phyloP scores from a whole-genome alignment of 1,140 invertebrate genomes.

The Octopus bimaculoides region DNA sequence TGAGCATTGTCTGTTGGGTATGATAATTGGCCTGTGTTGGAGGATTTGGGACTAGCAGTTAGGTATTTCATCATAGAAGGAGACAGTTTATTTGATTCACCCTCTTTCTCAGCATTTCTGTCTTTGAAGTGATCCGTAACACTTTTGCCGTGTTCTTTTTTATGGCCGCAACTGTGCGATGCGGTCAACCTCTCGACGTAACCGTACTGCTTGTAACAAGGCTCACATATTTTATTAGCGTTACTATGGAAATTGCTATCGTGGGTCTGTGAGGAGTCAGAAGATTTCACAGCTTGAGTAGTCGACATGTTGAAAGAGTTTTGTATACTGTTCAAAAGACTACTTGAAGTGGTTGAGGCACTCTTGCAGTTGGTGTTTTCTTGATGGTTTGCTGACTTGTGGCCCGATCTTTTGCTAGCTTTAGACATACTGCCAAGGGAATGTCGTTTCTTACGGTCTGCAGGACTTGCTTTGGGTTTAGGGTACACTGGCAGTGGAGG shows the following conservation, averaged over 20 bases:
- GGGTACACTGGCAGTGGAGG: not conserved
- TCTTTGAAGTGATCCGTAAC: not conserved
- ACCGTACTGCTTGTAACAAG: not conserved
- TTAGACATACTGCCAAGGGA: not conserved
- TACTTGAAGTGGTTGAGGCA: too few species aligned
- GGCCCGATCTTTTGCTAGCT: not conserved
- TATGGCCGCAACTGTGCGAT: not conserved
- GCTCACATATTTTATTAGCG: not conserved
- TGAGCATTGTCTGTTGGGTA: not conserved
- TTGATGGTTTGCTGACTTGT: too few species aligned
- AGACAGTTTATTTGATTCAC: not conserved
- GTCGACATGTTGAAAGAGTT: too few species aligned
- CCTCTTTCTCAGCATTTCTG: not conserved
- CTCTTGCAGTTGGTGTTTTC: too few species aligned
- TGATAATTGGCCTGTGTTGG: not conserved
- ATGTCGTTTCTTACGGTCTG: not conserved
- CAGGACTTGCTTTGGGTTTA: not conserved
- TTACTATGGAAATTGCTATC: too few species aligned
- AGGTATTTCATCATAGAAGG: conserved; percentile 4
- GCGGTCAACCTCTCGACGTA: not conserved
- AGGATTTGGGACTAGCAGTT: not conserved
- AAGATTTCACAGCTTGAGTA: too few species aligned
- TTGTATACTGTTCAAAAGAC: too few species aligned
- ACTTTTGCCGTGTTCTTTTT: not conserved
- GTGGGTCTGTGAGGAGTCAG: too few species aligned